Conservation (phyloP, 2,888 invertebrate genomes). For the Tetanocera ferruginea region DNA sequence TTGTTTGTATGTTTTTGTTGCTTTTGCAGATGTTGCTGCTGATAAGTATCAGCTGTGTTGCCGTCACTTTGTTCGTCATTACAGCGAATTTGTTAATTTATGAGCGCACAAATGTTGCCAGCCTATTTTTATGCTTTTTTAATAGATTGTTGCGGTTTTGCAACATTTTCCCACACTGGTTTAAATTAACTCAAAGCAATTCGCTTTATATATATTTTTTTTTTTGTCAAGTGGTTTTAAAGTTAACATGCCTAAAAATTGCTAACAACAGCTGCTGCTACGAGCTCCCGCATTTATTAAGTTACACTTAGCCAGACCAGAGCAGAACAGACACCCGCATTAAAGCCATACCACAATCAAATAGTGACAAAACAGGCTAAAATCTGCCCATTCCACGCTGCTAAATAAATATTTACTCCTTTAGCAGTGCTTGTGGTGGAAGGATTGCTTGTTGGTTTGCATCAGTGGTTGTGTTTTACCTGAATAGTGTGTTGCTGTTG, state of each 20-base stretch:
- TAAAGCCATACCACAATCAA: slow-evolving; percentile 28
- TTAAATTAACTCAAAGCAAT: not conserved
- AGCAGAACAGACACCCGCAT: slow-evolving; percentile 31
- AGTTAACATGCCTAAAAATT: not conserved
- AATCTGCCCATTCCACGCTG: not conserved
- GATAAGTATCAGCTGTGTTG: slow-evolving; percentile 24
- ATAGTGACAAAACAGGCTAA: not conserved
- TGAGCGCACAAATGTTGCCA: slow-evolving; percentile 42
- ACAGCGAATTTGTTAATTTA: slow-evolving; percentile 39
- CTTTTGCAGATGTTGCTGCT: not conserved
- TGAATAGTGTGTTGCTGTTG: too few species aligned
- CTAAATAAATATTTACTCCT: too few species aligned
- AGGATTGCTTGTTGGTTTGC: too few species aligned
- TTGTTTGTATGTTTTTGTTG: not conserved
- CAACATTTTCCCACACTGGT: slow-evolving; percentile 43
- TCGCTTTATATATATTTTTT: not conserved
- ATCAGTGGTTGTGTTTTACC: too few species aligned
- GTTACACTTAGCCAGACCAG: slow-evolving; percentile 19
- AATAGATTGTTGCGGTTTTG: not conserved
- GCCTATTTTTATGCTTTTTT: slow-evolving; percentile 32
- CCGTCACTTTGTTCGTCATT: slow-evolving; percentile 5
- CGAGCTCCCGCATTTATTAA: slow-evolving; percentile 64
- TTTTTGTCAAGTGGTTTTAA: not conserved
- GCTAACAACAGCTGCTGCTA: slow-evolving; percentile 30
- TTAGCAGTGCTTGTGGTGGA: too few species aligned